These are phyloP conservation scores for Sphenodon punctatus DNA, from an alignment of 2,797 vertebrate genomes.

Conservation along the genomic window DNA sequence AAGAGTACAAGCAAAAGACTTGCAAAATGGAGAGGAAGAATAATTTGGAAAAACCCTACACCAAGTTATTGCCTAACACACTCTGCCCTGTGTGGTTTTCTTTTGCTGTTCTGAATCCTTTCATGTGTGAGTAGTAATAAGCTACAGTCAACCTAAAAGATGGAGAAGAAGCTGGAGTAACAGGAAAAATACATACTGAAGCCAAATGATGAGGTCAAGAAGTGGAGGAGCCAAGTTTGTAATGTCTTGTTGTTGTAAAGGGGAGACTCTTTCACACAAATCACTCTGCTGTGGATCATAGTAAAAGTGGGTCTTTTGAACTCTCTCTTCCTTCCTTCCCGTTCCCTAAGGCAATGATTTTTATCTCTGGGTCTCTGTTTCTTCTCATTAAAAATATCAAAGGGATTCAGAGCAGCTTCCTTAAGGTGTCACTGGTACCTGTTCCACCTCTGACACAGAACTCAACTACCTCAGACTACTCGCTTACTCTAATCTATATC, in stretches of 20 bases:
- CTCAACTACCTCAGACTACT: conserved; percentile 18
- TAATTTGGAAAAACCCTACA: not conserved
- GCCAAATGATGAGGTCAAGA: not conserved
- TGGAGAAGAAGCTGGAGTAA: not conserved
- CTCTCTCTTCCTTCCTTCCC: conserved; percentile 13
- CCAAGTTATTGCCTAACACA: not conserved
- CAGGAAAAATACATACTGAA: not conserved
- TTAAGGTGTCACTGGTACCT: conserved; percentile 36
- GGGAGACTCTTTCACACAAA: not conserved
- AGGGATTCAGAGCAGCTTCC: conserved; percentile 29
- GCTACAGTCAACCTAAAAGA: not conserved
- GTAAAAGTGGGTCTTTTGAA: conserved; percentile 44
- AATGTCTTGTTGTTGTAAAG: conserved; percentile 30
- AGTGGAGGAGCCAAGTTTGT: not conserved
- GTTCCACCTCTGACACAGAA: conserved; percentile 23
- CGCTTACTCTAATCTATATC: not conserved
- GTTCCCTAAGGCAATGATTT: conserved; percentile 53
- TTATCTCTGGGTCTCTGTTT: conserved; percentile 44
- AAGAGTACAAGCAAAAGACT: not conserved
- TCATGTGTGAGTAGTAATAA: not conserved
- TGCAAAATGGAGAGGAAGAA: not conserved
- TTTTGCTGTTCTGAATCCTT: not conserved
- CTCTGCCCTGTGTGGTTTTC: not conserved
- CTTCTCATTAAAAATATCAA: conserved; percentile 51
- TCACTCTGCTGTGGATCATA: conserved; percentile 23